A percentile compares a stretch with the other conserved stretches of the same genome.
Evolutionary conservation across 2,888 invertebrate species (phyloP).

Genomic region (Lasioglossum figueresi): DNA sequence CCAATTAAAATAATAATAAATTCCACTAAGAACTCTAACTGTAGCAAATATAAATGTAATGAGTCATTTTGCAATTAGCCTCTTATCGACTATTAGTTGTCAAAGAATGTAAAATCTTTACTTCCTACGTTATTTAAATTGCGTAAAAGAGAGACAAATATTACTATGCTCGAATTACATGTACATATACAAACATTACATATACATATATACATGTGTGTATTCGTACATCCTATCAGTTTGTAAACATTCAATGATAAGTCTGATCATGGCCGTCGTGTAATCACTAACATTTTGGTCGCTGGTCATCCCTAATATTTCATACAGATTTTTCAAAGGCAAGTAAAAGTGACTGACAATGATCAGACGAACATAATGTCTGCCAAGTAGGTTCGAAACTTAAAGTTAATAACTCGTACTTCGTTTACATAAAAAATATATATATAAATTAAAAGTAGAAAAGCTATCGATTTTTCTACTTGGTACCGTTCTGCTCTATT

Average conservation of each 20-base stretch:
- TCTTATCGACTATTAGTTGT: conserved; percentile 26
- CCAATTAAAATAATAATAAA: conserved; percentile 31
- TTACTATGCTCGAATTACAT: conserved; percentile 21
- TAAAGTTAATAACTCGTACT: conserved; percentile 14
- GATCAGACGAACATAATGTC: conserved; percentile 26
- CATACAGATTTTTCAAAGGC: background rate
- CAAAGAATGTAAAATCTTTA: conserved; percentile 20
- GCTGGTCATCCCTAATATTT: conserved; percentile 21
- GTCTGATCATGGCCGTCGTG: conserved; percentile 35
- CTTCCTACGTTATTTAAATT: conserved; percentile 28
- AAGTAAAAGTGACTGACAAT: conserved; percentile 11
- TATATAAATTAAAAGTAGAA: conserved; percentile 48
- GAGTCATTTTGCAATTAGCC: conserved; percentile 24
- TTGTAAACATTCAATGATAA: conserved; percentile 17
- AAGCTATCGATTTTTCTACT: conserved; percentile 43
- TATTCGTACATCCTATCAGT: background rate
- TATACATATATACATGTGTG: conserved; percentile 1
- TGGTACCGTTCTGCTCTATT: conserved; percentile 17
- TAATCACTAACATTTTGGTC: conserved; percentile 35
- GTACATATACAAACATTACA: conserved; percentile 4
- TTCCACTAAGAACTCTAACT: conserved; percentile 18
- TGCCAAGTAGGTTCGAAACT: conserved; percentile 24
- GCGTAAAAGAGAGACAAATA: conserved; percentile 19
- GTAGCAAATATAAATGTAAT: conserved; percentile 48
- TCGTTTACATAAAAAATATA: conserved; percentile 41